Evolutionary conservation across 1,140 invertebrate species (phyloP).

Genomic region (Heliconius himera): DNA sequence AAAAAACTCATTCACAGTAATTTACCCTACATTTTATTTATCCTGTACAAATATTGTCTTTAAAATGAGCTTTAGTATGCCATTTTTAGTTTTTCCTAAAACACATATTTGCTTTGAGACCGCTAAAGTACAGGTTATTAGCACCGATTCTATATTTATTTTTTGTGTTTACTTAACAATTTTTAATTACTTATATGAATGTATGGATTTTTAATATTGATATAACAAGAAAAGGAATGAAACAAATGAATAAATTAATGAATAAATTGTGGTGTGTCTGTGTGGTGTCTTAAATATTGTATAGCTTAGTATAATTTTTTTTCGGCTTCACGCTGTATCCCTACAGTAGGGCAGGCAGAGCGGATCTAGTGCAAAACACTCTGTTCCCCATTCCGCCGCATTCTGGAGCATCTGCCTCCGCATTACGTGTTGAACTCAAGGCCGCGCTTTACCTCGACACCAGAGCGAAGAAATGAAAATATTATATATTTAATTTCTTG

Average conservation of each 20-base stretch:
- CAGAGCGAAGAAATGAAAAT: too few species aligned
- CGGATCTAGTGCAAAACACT: too few species aligned
- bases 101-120: background rate
- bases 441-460: too few species aligned
- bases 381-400: too few species aligned
- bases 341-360: too few species aligned
- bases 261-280: too few species aligned
- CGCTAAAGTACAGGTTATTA: background rate
- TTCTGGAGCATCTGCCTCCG: too few species aligned
- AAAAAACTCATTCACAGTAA: background rate
- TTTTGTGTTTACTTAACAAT: background rate
- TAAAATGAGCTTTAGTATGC: background rate
- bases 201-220: background rate
- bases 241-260: too few species aligned
- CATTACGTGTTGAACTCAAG: too few species aligned
- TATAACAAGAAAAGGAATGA: background rate
- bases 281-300: too few species aligned
- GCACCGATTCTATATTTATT: background rate
- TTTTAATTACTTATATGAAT: background rate
- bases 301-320: too few species aligned
- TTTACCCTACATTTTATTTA: background rate
- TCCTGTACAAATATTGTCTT: background rate
- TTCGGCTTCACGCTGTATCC: accelerated
- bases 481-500: too few species aligned
- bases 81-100: conserved; percentile 3